Evolutionary conservation across 2,113 vertebrate species (phyloP), one percentile per base, ranked within the genome.

Genomic region (Reinhardtius hippoglossoides): DNA sequence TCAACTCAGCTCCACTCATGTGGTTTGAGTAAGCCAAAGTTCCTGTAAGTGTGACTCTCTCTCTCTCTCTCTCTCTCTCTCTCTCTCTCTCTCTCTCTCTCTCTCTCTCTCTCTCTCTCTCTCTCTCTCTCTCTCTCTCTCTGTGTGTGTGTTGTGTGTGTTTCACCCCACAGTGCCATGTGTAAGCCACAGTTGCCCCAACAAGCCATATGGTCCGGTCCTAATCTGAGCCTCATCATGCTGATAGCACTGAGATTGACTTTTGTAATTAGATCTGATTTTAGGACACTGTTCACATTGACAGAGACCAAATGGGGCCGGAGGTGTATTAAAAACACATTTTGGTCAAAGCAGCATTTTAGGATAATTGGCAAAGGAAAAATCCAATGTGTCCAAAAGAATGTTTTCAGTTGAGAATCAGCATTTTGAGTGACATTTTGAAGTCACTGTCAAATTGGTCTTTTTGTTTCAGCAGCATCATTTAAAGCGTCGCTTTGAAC

Each of bases 231-330:
- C 82, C 78, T 59, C 62, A 62, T 91, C 91, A 89, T 85, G 88
- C 92, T 93, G 90, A 90, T 88, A 80, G 77, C 84, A 81, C 90
- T 60, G 74, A 81, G 88, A 84, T 81, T 87, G 84, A 86, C 88
- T 91, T 85, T 84, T 93, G 89, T 92, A 87, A 93, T 93, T 90
- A 90, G 89, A 94, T 90, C 85, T 88, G 83, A 91, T 88, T 77
- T 84, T 44, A 42, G 65, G 55, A 59, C 70, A 13, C 64, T 71
- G 57, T 35, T 80, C 68, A 65, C 67, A 48, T 26, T 46, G 67
- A 70, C 58, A 50, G 27, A 58, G 58, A 79, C 46, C 26, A 54
- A 74, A 63, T 14, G 27, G 64, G 55, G 42, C 71, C 31, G 35
- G 50, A 69, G 56, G 52, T 75, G 64, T 60, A 78, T 68, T 67